Evolutionary conservation across 2,888 invertebrate genomes (phyloP), one percentile per base, ranked within the genome.

Genomic region (Epistrophe eligans): DNA sequence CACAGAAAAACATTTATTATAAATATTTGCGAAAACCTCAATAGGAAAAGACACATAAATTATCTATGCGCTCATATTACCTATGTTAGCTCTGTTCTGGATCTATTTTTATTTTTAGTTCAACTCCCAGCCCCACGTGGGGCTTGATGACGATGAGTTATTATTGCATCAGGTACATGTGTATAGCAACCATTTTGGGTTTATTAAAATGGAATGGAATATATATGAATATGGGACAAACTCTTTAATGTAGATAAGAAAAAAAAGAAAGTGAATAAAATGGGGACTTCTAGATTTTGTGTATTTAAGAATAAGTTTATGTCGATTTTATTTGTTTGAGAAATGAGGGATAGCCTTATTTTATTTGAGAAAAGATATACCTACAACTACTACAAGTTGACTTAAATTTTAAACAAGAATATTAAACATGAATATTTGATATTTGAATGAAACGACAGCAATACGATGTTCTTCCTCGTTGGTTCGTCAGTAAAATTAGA

Each of bases 21-120:
- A 24, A 80, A 80, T 81, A 81, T 76, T 76, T 76, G 70, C 43
- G 15, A 52, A 24, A 66, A 62, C 64, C 48, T 28, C 55, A 52
- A 62, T 60, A 60, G 28, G 40, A 5, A 52, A 52, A 38, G 15
- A 17, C 38, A 43, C 9, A 38, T 43, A 24, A 24, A 24, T 24
- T 24, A 28, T 64, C 64, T 35, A 57, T 17, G 38, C 38, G 38
- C 38, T 38, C 11, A 38, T 8, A 35, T 35, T 35, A 9, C 35
- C 4, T 32, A 62, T 64, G 70, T 55, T 8, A 62, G 52, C 28
- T 32, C 17, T 40, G 45, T 60, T 70, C 64, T 9, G 55, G 35
- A 64, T 52, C 45, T 77, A 38, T 73, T 74, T 73, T 55, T 15
- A n/a, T 28, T 32, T 55, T 32, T 55, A 43, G 17, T 17, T n/a